These are phyloP conservation scores for Drosophila hawaiiensis DNA, from an alignment of 2,888 invertebrate genomes.

Conservation along the genomic window DNA sequence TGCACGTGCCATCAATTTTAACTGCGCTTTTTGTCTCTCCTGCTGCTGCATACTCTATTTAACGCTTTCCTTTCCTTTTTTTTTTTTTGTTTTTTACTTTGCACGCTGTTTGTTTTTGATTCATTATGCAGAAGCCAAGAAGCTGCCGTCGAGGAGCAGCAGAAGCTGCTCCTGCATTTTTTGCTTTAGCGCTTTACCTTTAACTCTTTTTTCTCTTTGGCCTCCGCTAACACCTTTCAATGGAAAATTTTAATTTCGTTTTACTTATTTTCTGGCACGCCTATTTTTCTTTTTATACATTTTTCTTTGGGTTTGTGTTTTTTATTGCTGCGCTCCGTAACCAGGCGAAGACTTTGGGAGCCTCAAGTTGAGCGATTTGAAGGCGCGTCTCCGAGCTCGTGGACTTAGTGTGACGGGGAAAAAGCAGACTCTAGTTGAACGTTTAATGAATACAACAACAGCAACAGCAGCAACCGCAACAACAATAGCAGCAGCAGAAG, in stretches of 20 bases:
- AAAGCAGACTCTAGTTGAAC: conserved; percentile 75
- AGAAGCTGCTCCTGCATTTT: conserved; percentile 16
- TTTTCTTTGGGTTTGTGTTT: conserved; percentile 41
- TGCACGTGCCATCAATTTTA: conserved; percentile 76
- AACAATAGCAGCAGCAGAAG: conserved; percentile 5
- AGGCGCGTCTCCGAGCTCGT: conserved; percentile 67
- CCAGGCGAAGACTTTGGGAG: conserved; percentile 51
- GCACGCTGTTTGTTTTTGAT: conserved; percentile 29
- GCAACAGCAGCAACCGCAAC: conserved; percentile 1
- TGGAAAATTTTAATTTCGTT: conserved; percentile 54
- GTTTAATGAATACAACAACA: conserved; percentile 56
- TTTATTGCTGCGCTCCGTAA: conserved; percentile 22
- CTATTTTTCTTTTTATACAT: conserved; percentile 43
- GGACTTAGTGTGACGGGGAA: conserved; percentile 70
- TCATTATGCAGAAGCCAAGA: conserved; percentile 52
- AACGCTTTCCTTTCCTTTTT: conserved; percentile 15
- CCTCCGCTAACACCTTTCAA: conserved; percentile 46
- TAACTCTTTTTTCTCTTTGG: conserved; percentile 16
- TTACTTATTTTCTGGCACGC: conserved; percentile 53
- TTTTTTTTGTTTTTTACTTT: not conserved
- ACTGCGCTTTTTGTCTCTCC: conserved; percentile 62
- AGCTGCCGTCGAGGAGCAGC: conserved; percentile 20
- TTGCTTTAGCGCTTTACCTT: conserved; percentile 2
- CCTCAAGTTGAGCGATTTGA: conserved; percentile 70
- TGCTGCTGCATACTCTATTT: conserved; percentile 12